These are phyloP conservation scores for Sebastes oblongus DNA, from an alignment of 2,797 vertebrate species.

Conservation along the genomic window DNA sequence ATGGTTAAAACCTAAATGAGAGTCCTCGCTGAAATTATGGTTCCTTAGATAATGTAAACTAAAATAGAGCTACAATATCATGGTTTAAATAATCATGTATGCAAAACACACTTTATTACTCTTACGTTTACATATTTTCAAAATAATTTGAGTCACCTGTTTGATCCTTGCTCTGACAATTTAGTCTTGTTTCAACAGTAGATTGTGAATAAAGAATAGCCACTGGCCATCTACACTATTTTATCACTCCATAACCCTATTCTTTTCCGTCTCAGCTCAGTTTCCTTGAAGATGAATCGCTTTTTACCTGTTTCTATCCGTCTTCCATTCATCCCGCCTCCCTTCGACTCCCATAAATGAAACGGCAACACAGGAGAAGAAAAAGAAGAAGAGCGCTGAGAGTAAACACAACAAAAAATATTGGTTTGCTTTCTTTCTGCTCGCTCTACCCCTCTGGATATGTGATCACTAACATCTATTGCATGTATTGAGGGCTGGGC, in stretches of 20 bases:
- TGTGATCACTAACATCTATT: constrained; percentile 67
- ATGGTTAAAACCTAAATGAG: background rate
- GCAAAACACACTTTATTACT: background rate
- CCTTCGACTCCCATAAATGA: constrained; percentile 59
- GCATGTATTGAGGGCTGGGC: constrained; percentile 59
- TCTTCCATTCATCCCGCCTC: constrained; percentile 38
- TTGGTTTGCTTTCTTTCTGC: constrained; percentile 61
- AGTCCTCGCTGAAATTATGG: background rate
- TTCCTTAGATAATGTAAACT: background rate
- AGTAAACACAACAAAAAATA: constrained; percentile 66
- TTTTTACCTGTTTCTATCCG: constrained; percentile 62
- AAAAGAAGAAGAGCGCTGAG: constrained; percentile 32
- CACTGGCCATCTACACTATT: constrained; percentile 15
- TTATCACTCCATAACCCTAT: constrained; percentile 1
- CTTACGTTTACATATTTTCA: background rate
- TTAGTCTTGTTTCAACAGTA: background rate
- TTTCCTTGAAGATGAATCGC: constrained; percentile 73
- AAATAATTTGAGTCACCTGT: background rate
- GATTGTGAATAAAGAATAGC: constrained; percentile 15
- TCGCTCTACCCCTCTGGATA: constrained; percentile 66
- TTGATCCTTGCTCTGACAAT: background rate
- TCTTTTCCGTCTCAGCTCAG: constrained; percentile 33
- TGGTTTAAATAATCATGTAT: background rate
- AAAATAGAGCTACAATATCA: background rate
- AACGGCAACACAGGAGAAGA: constrained; percentile 55